Evolutionary conservation across 2,888 invertebrate species (phyloP).

Genomic region (Acleris literana): DNA sequence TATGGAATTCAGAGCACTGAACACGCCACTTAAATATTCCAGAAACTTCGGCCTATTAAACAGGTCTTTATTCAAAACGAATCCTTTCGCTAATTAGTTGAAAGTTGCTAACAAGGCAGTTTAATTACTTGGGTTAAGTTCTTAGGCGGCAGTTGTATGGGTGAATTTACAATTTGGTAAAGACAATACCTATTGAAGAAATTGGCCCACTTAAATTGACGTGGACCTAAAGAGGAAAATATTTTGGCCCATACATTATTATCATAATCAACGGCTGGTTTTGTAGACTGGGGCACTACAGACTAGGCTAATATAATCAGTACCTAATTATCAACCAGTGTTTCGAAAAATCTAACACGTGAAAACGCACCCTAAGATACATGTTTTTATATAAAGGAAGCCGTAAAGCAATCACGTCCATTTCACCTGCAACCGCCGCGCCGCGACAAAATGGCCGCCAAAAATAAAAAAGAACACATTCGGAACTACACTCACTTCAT

Average conservation of each 20-base stretch:
- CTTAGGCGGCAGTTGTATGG: neutral
- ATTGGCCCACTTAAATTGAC: too few species aligned
- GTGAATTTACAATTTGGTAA: neutral
- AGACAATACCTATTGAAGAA: too few species aligned
- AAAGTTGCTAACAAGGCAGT: conserved; percentile 16
- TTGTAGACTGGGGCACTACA: too few species aligned
- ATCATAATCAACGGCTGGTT: too few species aligned
- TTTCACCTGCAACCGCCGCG: conserved; percentile 1
- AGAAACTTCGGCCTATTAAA: conserved; percentile 20
- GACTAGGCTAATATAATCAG: too few species aligned
- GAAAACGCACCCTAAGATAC: conserved; percentile 11
- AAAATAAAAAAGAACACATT: conserved; percentile 43
- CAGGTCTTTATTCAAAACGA: conserved; percentile 20
- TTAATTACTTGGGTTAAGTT: conserved; percentile 15
- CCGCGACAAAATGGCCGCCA: conserved; percentile 26
- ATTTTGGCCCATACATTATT: too few species aligned
- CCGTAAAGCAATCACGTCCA: neutral
- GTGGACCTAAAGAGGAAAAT: too few species aligned
- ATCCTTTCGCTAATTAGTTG: conserved; percentile 23
- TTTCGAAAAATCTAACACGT: neutral
- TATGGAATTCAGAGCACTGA: neutral
- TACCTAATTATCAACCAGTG: too few species aligned
- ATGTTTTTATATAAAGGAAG: conserved; percentile 2
- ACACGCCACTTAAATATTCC: conserved; percentile 13
- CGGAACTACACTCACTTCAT: conserved; percentile 59